Evolutionary conservation across 1,140 invertebrate species (phyloP), one percentile per base, ranked within the genome.

Genomic region (Andrena cerasifolii): DNA sequence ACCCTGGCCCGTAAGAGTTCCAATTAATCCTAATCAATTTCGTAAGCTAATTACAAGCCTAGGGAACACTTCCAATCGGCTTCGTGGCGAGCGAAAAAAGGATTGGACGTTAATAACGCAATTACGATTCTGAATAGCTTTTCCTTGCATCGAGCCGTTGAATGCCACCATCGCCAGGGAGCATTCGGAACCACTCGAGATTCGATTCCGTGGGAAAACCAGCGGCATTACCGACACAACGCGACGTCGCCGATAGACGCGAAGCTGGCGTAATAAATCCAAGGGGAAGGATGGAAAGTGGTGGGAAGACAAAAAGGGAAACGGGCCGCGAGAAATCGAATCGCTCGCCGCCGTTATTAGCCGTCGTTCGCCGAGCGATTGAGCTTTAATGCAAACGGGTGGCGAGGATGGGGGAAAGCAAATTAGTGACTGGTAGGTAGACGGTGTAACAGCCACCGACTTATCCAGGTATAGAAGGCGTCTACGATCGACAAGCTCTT

Each of bases 331-430:
- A 75, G 79, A 68, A 86, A 79, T 84, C 77, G 77, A 85, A 81
- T 82, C 58, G 71, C 67, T 81, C 72, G 31, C 47, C 47, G 28
- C n/a, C 49, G 47, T 62, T 83, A 84, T 84, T 85, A 85, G 72
- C 75, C 83, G 65, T 36, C 68, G 72, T 70, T 80, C 84, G 45
- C 28, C 58, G 70, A 65, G 72, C 72, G 67, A 78, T 67, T 76
- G 82, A 56, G 47, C 63, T 79, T 84, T 84, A 84, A 84, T 84
- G 78, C 62, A 18, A 54, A 26, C 18, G 28, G 58, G n/a, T 43
- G 49, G 51, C 28, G 1, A 59, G n/a, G 21, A 58, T 40, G 33
- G 58, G 54, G 33, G 66, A 61, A 65, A 78, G 79, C 56, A 71
- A 85, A 84, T 80, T 84, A 80, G 83, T 80, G 72, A 78, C 62